Base-by-base conservation (phyloP, 2,888 invertebrate genomes). In the Stictocephala bisonia region DNA sequence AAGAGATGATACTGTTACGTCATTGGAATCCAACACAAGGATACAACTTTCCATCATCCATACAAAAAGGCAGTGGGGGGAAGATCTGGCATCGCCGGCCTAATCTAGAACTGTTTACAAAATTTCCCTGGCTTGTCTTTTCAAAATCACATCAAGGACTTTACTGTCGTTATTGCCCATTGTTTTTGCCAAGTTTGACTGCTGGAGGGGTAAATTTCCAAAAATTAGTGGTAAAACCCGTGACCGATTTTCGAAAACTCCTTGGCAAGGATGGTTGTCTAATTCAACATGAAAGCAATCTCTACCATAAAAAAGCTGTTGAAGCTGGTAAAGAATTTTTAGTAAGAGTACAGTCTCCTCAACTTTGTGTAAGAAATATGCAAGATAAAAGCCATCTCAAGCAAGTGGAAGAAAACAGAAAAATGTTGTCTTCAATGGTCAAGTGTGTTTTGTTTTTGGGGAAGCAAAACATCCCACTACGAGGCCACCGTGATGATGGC, bases 401-500 rank as follows among this genome's bases (percentile, higher is more conserved):
- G 15, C 9, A 50, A 56, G 56, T 56, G 2, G 27, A 56, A 26
- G 56, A 56, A 56, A 56, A 56, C 27, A 56, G 29, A 56, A 24
- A 56, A 6, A 24, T 24, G 26, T 22, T 56, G 9, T 27, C 9
- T 24, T 27, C 56, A 24, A 56, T 56, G 26, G 56, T 56, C 27
- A 56, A 56, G 56, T 27, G 27, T 56, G 15, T 56, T 27, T 7
- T 56, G 15, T 56, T 56, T 56, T 56, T 24, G 11, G 56, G 56
- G n/a, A 9, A 6, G 27, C 56, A 56, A 56, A 56, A 56, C 29
- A 56, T 56, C 9, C 56, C 56, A 27, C 29, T 56, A 56, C 20
- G 50, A 50, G 50, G 50, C 20, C 50, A 50, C 50, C 50, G 50
- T 50, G 50, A 50, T 50, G 50, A 56, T 56, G 56, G 56, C 13